Percentiles rank a stretch among this genome's conserved stretches.
Evolutionary conservation across 1,140 invertebrate genomes (phyloP).

Genomic region (Bombus superbus): DNA sequence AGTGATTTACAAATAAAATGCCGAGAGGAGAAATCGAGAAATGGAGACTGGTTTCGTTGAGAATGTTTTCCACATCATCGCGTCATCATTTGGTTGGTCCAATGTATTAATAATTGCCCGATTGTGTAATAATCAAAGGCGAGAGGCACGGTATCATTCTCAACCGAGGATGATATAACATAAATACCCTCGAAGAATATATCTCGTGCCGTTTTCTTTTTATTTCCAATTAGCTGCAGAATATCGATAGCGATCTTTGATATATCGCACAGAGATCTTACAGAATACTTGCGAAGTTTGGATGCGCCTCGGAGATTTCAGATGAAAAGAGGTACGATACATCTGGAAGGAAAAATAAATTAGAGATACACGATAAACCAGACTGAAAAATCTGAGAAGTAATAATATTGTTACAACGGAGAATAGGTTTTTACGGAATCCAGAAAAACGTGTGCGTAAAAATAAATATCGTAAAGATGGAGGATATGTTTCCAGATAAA

Average conservation of each 20-base stretch:
- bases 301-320: not conserved
- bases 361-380: not conserved
- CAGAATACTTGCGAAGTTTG: not conserved
- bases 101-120: conserved; percentile 38
- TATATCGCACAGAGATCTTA: not conserved
- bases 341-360: conserved; percentile 21
- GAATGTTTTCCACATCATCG: conserved; percentile 35
- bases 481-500: not conserved
- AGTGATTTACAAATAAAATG: not conserved
- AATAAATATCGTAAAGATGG: conserved; percentile 8
- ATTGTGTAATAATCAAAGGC: conserved; percentile 51
- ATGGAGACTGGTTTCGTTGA: not conserved
- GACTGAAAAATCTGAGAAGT: conserved; percentile 24
- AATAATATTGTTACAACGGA: conserved; percentile 42
- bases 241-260: not conserved
- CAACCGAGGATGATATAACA: conserved; percentile 24
- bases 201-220: not conserved
- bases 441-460: conserved; percentile 8
- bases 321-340: not conserved
- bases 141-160: conserved; percentile 26
- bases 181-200: conserved; percentile 14
- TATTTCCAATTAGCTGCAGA: not conserved
- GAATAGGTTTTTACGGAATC: not conserved
- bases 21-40: not conserved
- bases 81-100: conserved; percentile 41